These are phyloP conservation scores for Cheilosia impressa DNA, from an alignment of 2,888 invertebrate species.

Conservation along the genomic window DNA sequence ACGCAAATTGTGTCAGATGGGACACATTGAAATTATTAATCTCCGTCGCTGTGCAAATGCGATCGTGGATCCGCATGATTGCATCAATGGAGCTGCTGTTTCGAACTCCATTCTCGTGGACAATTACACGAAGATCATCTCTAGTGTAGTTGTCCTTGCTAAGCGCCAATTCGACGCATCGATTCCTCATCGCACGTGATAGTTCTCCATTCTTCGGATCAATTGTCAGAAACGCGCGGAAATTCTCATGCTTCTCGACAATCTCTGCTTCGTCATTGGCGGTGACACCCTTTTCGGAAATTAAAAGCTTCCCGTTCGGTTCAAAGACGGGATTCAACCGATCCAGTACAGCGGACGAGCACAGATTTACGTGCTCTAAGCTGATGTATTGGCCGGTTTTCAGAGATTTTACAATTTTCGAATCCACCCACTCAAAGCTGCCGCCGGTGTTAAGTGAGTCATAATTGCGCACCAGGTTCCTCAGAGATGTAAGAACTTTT, in stretches of 20 bases:
- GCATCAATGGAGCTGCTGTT: conserved; percentile 82
- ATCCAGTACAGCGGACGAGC: conserved; percentile 98
- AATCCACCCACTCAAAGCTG: conserved; percentile 97
- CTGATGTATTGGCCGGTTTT: conserved; percentile 93
- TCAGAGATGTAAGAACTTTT: conserved; percentile 76
- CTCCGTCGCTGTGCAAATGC: conserved; percentile 80
- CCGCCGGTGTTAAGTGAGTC: conserved; percentile 91
- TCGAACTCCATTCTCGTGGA: conserved; percentile 84
- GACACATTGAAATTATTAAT: conserved; percentile 81
- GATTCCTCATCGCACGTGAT: conserved; percentile 98
- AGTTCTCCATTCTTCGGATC: conserved; percentile 98
- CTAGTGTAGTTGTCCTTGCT: conserved; percentile 82
- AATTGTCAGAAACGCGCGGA: conserved; percentile 97
- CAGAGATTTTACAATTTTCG: conserved; percentile 92
- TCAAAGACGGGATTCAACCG: conserved; percentile 97
- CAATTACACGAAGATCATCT: conserved; percentile 85
- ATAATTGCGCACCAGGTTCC: conserved; percentile 82
- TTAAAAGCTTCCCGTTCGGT: conserved; percentile 93
- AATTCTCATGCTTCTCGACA: conserved; percentile 94
- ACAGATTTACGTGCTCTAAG: conserved; percentile 96
- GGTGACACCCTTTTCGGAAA: conserved; percentile 95
- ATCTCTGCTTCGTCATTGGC: conserved; percentile 88
- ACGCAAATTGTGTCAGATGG: conserved; percentile 81
- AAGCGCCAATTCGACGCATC: conserved; percentile 93
- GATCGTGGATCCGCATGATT: conserved; percentile 84